Percentiles rank a stretch among this genome's conserved stretches.
These are phyloP conservation scores for Cylloceria caligata DNA, from an alignment of 2,888 invertebrate species.

Conservation along the genomic window DNA sequence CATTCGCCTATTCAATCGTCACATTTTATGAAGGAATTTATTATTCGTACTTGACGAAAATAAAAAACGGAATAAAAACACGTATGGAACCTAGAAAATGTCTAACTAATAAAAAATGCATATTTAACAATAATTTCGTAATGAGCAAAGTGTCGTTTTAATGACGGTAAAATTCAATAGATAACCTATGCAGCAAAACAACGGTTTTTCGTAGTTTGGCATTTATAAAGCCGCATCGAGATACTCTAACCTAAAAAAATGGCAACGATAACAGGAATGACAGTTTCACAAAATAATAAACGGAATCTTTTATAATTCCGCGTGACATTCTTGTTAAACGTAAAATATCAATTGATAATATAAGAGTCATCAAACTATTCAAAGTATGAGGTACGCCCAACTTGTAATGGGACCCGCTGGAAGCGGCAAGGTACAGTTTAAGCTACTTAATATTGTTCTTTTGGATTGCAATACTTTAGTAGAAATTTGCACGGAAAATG, in stretches of 20 bases:
- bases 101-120: too few species aligned
- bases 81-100: too few species aligned
- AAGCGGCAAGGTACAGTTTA: conserved; percentile 93
- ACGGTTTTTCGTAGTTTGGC: neutral
- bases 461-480: neutral
- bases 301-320: neutral
- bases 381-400: conserved; percentile 96
- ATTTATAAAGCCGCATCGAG: neutral
- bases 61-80: neutral
- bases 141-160: neutral
- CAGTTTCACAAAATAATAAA: neutral
- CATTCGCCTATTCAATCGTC: neutral
- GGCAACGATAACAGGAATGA: neutral
- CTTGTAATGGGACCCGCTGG: conserved; percentile 99
- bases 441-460: conserved; percentile 3
- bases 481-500: too few species aligned
- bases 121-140: neutral
- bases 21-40: conserved; percentile 1
- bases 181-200: conserved; percentile 9
- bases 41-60: neutral
- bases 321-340: neutral
- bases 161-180: too few species aligned
- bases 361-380: neutral
- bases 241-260: conserved; percentile 30
- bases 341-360: conserved; percentile 1